A percentile compares a stretch with the other conserved stretches of the same genome.
Conservation (phyloP, 1,140 invertebrate genomes). For the Tetramorium simillimum region DNA sequence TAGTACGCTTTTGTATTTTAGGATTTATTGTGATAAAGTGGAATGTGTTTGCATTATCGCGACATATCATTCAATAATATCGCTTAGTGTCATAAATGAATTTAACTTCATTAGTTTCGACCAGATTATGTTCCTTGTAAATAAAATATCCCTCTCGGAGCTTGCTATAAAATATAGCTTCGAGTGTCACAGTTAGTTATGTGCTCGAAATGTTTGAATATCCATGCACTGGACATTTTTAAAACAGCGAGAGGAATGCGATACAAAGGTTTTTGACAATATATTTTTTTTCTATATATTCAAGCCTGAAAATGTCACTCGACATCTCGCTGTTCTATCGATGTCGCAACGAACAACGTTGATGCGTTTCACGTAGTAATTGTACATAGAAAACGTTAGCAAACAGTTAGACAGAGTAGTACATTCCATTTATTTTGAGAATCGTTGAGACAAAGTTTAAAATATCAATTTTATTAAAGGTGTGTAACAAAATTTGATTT, state of each 20-base stretch:
- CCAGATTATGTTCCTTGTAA: constrained; percentile 60
- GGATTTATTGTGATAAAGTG: constrained; percentile 19
- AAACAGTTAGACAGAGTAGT: background rate
- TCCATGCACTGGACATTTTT: constrained; percentile 51
- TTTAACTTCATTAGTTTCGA: constrained; percentile 50
- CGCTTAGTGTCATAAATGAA: constrained; percentile 18
- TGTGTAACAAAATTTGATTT: background rate
- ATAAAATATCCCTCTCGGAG: constrained; percentile 60
- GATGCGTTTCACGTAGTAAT: constrained; percentile 44
- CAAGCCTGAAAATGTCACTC: constrained; percentile 29
- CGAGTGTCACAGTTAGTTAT: constrained; percentile 64
- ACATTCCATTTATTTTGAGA: background rate
- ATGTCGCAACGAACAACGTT: constrained; percentile 27
- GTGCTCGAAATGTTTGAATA: constrained; percentile 68
- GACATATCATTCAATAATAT: constrained; percentile 21
- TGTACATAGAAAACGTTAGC: constrained; percentile 48
- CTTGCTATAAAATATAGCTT: constrained; percentile 60
- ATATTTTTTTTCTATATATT: constrained; percentile 16
- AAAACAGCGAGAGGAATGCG: constrained; percentile 43
- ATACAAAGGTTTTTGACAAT: background rate
- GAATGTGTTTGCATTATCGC: constrained; percentile 35
- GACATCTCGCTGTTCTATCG: constrained; percentile 54
- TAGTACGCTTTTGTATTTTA: background rate
- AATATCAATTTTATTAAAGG: background rate
- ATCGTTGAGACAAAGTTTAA: background rate